Percentiles rank a stretch among this genome's conserved stretches.
Conservation (phyloP, 2,113 vertebrate genomes). For the Corythornis madagascariensis region DNA sequence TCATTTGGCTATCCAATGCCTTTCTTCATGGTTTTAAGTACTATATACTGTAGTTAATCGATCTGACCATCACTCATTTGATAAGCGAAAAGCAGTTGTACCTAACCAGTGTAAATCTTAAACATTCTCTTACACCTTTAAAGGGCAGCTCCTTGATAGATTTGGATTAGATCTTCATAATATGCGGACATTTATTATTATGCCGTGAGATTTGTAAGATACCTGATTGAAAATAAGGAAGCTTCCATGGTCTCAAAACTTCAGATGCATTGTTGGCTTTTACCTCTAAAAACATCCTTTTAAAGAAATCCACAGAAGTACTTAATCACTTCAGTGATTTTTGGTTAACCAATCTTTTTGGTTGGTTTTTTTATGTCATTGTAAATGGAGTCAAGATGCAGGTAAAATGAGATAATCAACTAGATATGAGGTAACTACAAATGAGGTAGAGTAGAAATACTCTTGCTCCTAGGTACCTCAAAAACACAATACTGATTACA, state of each 20-base stretch:
- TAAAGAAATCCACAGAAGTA: slow-evolving; percentile 8
- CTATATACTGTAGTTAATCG: slow-evolving; percentile 47
- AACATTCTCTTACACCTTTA: neutral
- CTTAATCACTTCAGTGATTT: slow-evolving; percentile 43
- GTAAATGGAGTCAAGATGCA: slow-evolving; percentile 49
- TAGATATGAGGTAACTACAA: slow-evolving; percentile 43
- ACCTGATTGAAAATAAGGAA: neutral
- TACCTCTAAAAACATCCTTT: slow-evolving; percentile 1
- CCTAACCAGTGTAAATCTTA: slow-evolving; percentile 6
- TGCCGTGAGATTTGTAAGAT: neutral
- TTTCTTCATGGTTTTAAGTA: slow-evolving; percentile 60
- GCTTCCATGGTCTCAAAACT: neutral
- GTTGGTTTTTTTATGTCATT: neutral
- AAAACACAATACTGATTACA: slow-evolving; percentile 20
- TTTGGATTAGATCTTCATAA: neutral
- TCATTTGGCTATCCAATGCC: slow-evolving; percentile 43
- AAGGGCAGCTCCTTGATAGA: neutral
- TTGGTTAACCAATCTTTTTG: slow-evolving; percentile 1
- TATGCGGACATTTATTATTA: neutral
- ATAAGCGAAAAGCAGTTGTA: slow-evolving; percentile 21
- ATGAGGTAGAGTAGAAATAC: slow-evolving; percentile 33
- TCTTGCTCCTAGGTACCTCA: slow-evolving; percentile 25
- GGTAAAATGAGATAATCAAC: slow-evolving; percentile 51
- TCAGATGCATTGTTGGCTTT: neutral
- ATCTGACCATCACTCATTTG: slow-evolving; percentile 33